A percentile compares a stretch with the other conserved stretches of the same genome.
phyloP scores from a whole-genome alignment of 1,140 invertebrate genomes.

The Coptotermes formosanus region DNA sequence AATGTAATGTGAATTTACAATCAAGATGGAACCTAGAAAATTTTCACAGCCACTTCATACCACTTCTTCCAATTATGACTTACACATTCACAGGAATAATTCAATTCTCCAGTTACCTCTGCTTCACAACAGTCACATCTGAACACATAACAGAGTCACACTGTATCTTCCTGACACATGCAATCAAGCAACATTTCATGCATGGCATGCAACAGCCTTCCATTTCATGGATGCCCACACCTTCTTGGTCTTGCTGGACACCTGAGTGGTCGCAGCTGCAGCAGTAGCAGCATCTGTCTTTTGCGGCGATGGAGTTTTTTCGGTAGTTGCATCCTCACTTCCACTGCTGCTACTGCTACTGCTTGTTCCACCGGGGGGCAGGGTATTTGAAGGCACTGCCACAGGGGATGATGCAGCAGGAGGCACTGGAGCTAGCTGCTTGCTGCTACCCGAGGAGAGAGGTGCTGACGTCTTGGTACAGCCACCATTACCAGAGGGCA shows the following conservation, averaged over 20 bases:
- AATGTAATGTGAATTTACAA: too few relatives aligned
- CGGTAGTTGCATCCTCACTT: conserved; percentile 21
- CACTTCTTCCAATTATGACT: too few relatives aligned
- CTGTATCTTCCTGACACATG: neutral
- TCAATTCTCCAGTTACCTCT: too few relatives aligned
- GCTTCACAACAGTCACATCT: too few relatives aligned
- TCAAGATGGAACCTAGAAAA: too few relatives aligned
- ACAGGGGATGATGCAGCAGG: neutral
- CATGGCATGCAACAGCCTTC: neutral
- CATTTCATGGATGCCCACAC: conserved; percentile 25
- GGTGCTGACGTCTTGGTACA: conserved; percentile 42
- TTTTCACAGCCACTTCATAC: too few relatives aligned
- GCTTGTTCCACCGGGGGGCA: conserved; percentile 13
- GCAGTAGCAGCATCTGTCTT: conserved; percentile 26
- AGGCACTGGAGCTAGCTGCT: neutral
- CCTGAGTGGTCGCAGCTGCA: conserved; percentile 18
- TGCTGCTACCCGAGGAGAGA: conserved; percentile 40
- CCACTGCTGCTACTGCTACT: conserved; percentile 28
- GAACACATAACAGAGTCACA: too few relatives aligned
- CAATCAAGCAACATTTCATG: neutral
- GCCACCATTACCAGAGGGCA: conserved; percentile 55
- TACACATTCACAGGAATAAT: too few relatives aligned
- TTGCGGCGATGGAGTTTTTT: conserved; percentile 29
- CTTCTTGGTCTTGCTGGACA: conserved; percentile 36
- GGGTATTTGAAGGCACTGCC: neutral